Conservation (phyloP, 2,888 invertebrate species). For the Venusia cambrica region DNA sequence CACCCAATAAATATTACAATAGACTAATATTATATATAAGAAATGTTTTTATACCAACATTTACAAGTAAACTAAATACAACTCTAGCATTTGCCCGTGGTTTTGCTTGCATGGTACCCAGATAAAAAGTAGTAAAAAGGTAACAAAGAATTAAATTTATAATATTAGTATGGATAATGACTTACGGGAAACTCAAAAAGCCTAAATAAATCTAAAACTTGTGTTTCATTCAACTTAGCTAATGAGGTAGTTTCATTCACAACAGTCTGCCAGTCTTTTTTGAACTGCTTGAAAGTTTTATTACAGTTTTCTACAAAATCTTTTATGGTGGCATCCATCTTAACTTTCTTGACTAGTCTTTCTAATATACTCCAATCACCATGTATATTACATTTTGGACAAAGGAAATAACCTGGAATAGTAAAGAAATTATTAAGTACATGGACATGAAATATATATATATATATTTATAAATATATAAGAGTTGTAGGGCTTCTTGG, state of each 20-base stretch:
- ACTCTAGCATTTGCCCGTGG: too few relatives aligned
- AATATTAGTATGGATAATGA: too few relatives aligned
- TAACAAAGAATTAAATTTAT: too few relatives aligned
- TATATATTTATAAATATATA: too few relatives aligned
- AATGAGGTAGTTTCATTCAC: constrained; percentile 63
- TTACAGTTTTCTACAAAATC: constrained; percentile 57
- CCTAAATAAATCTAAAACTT: constrained; percentile 66
- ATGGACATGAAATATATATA: too few relatives aligned
- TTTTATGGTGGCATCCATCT: constrained; percentile 52
- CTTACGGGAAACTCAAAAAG: constrained; percentile 82
- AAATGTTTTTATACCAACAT: too few relatives aligned
- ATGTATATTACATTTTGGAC: constrained; percentile 84
- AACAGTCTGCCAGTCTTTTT: constrained; percentile 69
- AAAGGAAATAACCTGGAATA: constrained; percentile 84
- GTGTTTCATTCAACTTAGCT: constrained; percentile 61
- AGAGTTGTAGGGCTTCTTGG: too few relatives aligned
- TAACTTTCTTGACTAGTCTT: constrained; percentile 69
- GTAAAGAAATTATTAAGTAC: too few relatives aligned
- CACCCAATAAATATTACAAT: too few relatives aligned
- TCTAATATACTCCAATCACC: constrained; percentile 84
- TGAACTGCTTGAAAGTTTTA: constrained; percentile 56
- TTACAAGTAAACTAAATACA: too few relatives aligned
- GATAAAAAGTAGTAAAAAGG: not conserved
- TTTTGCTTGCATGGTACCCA: too few relatives aligned
- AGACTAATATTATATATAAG: too few relatives aligned